These are phyloP conservation scores for Onychostruthus taczanowskii DNA, from an alignment of 2,113 vertebrate species.

Conservation along the genomic window DNA sequence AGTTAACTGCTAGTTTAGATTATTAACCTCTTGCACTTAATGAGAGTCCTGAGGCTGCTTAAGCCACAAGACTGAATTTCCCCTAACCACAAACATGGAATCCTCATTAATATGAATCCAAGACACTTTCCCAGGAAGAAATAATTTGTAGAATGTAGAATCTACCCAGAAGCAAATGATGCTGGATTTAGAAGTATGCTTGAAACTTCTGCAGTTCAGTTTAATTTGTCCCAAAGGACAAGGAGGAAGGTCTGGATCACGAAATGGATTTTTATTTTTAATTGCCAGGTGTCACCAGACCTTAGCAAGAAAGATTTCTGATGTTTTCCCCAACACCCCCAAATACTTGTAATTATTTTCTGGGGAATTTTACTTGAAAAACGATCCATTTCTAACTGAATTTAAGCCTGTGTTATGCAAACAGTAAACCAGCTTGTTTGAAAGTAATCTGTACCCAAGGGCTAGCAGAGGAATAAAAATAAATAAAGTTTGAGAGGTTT, in stretches of 20 bases:
- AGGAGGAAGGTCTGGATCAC: slow-evolving; percentile 30
- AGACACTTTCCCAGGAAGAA: slow-evolving; percentile 54
- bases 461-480: slow-evolving; percentile 54
- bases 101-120: slow-evolving; percentile 59
- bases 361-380: slow-evolving; percentile 54
- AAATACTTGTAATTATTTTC: slow-evolving; percentile 48
- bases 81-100: slow-evolving; percentile 56
- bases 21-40: slow-evolving; percentile 60
- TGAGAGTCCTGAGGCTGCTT: slow-evolving; percentile 58
- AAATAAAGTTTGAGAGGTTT: slow-evolving; percentile 49
- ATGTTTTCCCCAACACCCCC: background rate
- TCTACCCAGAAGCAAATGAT: slow-evolving; percentile 29
- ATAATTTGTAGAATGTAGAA: slow-evolving; percentile 28
- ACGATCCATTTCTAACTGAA: slow-evolving; percentile 40
- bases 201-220: slow-evolving; percentile 30
- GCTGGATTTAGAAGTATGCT: slow-evolving; percentile 26
- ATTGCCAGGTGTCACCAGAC: slow-evolving; percentile 49
- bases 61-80: slow-evolving; percentile 55
- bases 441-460: slow-evolving; percentile 60
- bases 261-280: slow-evolving; percentile 46
- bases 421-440: slow-evolving; percentile 56
- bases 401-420: slow-evolving; percentile 56
- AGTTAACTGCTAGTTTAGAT: slow-evolving; percentile 63
- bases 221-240: slow-evolving; percentile 48
- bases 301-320: slow-evolving; percentile 32